phyloP scores from a whole-genome alignment of 1,140 invertebrate species.

The Cataglyphis hispanica region DNA sequence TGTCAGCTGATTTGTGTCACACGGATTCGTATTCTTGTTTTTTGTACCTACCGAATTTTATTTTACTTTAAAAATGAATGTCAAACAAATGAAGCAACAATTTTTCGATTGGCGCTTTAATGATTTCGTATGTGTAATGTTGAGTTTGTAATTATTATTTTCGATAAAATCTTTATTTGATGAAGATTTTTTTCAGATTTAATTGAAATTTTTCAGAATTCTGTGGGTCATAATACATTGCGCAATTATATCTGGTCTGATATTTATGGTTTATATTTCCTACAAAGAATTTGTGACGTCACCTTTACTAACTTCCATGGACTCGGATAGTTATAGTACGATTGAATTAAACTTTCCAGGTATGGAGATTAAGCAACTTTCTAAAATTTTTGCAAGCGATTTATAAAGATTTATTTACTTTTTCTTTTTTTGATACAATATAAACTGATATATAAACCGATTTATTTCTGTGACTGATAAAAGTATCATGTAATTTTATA shows the following conservation, averaged over 20 bases:
- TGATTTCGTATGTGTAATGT: not conserved
- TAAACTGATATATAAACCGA: not conserved
- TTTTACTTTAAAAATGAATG: not conserved
- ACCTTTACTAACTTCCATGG: constrained; percentile 73
- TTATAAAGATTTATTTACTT: not conserved
- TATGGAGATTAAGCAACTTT: constrained; percentile 48
- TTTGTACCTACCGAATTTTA: not conserved
- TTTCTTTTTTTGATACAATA: not conserved
- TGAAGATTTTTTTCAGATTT: no score
- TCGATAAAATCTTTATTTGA: no score
- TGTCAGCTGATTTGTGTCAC: not conserved
- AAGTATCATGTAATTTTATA: not conserved
- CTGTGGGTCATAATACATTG: constrained; percentile 76
- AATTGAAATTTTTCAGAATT: constrained; percentile 66
- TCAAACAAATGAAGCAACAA: not conserved
- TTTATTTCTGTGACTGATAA: not conserved
- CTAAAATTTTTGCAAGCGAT: not conserved
- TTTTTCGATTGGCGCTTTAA: not conserved
- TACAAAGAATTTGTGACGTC: constrained; percentile 66
- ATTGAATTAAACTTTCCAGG: constrained; percentile 75
- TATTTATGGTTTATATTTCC: constrained; percentile 62
- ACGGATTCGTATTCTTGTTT: not conserved
- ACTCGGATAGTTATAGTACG: constrained; percentile 74
- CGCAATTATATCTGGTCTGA: constrained; percentile 60
- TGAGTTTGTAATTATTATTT: no score